Evolutionary conservation across 1,140 invertebrate genomes (phyloP).

Genomic region (Listronotus bonariensis): DNA sequence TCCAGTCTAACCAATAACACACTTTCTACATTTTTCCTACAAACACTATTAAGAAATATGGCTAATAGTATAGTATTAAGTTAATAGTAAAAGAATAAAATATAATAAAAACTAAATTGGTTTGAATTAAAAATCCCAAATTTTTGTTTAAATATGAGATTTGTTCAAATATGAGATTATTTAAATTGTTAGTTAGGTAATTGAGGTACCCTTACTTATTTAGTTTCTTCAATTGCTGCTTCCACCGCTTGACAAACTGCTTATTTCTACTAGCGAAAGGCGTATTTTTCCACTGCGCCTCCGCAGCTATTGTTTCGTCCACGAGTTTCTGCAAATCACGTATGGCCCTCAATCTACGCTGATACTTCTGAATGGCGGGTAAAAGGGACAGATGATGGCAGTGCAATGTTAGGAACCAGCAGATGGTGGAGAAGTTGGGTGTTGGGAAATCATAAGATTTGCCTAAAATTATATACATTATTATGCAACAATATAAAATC

Average conservation of each 20-base stretch:
- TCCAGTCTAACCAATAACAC: too few relatives aligned
- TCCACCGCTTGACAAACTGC: constrained; percentile 84
- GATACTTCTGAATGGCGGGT: constrained; percentile 87
- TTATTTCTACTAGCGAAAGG: constrained; percentile 80
- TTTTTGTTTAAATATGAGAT: too few relatives aligned
- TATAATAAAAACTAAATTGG: too few relatives aligned
- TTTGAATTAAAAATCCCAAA: too few relatives aligned
- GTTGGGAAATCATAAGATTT: constrained; percentile 70
- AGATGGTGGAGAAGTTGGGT: constrained; percentile 92
- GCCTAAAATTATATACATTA: constrained; percentile 48
- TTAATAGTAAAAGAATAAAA: too few relatives aligned
- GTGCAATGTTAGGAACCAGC: constrained; percentile 94
- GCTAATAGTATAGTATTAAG: too few relatives aligned
- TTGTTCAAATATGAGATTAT: too few relatives aligned
- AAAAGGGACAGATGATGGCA: constrained; percentile 90
- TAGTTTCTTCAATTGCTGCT: constrained; percentile 75
- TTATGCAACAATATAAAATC: too few relatives aligned
- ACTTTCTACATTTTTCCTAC: too few relatives aligned
- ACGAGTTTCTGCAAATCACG: constrained; percentile 90
- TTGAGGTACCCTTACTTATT: constrained; percentile 55
- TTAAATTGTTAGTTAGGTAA: too few relatives aligned
- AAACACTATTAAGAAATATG: too few relatives aligned
- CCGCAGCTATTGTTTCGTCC: constrained; percentile 81
- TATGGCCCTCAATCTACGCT: constrained; percentile 78
- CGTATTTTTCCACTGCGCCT: constrained; percentile 81